These are phyloP conservation scores for Mesembrinibis cayennensis DNA, from an alignment of 2,113 vertebrate genomes.

Conservation along the genomic window DNA sequence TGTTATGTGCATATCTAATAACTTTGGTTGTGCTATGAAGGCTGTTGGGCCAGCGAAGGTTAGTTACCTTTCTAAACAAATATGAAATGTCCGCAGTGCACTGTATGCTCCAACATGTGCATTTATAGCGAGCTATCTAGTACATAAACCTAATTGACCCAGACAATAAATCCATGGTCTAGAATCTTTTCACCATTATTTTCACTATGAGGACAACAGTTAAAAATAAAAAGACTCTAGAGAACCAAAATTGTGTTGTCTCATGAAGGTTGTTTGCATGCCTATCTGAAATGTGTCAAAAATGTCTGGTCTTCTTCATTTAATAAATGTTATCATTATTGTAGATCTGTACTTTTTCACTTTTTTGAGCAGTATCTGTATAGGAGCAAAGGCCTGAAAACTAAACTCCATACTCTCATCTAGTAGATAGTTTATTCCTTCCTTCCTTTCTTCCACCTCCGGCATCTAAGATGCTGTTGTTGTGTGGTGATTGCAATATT, in stretches of 20 bases:
- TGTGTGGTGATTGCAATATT: background rate
- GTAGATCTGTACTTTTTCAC: background rate
- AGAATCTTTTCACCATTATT: background rate
- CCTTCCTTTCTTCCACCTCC: background rate
- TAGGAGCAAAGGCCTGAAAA: background rate
- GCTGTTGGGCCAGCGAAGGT: background rate
- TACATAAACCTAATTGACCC: background rate
- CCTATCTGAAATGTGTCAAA: background rate
- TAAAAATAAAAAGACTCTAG: background rate
- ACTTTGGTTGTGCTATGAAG: background rate
- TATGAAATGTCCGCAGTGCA: background rate
- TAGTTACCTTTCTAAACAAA: background rate
- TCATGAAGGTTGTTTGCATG: background rate
- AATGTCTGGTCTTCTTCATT: background rate
- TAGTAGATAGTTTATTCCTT: background rate
- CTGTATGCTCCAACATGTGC: background rate
- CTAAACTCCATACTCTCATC: background rate
- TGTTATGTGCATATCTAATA: background rate
- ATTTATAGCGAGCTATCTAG: background rate
- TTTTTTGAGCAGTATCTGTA: background rate
- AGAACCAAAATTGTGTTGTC: background rate
- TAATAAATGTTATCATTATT: background rate
- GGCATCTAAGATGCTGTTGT: background rate
- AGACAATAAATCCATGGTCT: background rate
- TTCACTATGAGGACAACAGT: background rate